Percentiles rank a stretch among this genome's conserved stretches.
These are phyloP conservation scores for Saturnia japonica DNA, from an alignment of 2,888 invertebrate species.

Conservation along the genomic window DNA sequence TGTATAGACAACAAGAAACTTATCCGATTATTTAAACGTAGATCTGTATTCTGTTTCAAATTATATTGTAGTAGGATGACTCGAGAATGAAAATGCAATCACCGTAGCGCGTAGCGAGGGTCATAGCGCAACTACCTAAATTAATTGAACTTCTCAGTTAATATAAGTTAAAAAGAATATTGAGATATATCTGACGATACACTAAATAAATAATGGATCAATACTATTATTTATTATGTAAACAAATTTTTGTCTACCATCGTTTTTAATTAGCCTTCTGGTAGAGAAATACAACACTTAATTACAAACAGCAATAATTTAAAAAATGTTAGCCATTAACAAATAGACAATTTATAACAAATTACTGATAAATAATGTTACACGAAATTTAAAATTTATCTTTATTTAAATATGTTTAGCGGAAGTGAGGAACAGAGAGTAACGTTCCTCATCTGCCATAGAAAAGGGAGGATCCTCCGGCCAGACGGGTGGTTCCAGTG, in stretches of 20 bases:
- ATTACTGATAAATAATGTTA: too few species aligned
- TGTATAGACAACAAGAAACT: not conserved
- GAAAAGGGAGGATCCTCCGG: too few species aligned
- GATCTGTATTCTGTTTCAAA: constrained; percentile 28
- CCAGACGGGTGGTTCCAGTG: too few species aligned
- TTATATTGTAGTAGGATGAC: constrained; percentile 54
- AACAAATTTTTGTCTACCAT: too few species aligned
- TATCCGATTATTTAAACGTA: constrained; percentile 1
- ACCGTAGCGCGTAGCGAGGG: constrained; percentile 46
- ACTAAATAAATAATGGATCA: not conserved
- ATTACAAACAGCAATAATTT: too few species aligned
- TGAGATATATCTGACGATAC: not conserved
- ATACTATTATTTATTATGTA: not conserved
- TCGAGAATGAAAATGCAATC: constrained; percentile 72
- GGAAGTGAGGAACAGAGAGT: too few species aligned
- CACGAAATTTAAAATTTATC: not conserved
- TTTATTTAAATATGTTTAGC: not conserved
- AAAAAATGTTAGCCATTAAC: not conserved
- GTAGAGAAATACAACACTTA: too few species aligned
- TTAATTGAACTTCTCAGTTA: constrained; percentile 32
- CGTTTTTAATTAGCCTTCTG: too few species aligned
- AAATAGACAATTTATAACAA: not conserved
- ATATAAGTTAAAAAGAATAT: too few species aligned
- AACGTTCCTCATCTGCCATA: too few species aligned
- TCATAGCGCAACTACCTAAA: constrained; percentile 42